Percentiles rank a stretch among this genome's conserved stretches.
phyloP scores from a whole-genome alignment of 2,888 invertebrate species.

The Neuroscelio doddi region DNA sequence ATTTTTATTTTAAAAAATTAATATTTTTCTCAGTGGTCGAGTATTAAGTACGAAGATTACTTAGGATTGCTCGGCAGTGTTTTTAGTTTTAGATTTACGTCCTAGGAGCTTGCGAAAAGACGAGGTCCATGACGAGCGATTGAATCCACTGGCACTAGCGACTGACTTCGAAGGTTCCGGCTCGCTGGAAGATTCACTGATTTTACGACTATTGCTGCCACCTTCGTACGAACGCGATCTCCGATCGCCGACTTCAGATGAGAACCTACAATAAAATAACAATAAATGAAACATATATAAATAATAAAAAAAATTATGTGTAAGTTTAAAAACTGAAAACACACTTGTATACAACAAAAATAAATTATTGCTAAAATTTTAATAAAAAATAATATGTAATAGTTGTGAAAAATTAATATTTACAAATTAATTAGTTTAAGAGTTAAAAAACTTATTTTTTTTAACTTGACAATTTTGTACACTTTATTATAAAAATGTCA shows the following conservation, averaged over 20 bases:
- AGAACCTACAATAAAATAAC: conserved; percentile 58
- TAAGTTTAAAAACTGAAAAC: no score
- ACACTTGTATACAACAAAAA: no score
- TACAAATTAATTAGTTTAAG: no score
- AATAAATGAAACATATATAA: no score
- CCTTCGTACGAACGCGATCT: conserved; percentile 67
- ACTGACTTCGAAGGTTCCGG: conserved; percentile 5
- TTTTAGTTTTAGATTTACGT: conserved; percentile 62
- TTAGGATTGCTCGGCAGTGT: conserved; percentile 51
- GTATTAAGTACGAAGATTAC: conserved; percentile 1
- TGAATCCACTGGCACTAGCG: conserved; percentile 69
- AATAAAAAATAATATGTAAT: no score
- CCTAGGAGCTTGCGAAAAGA: conserved; percentile 75
- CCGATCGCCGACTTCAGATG: conserved; percentile 68
- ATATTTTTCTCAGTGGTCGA: neutral
- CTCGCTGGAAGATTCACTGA: conserved; percentile 60
- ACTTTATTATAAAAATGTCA: no score
- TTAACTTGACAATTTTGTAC: no score
- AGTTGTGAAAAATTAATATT: no score
- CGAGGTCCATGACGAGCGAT: conserved; percentile 76
- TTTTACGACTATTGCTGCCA: conserved; percentile 58
- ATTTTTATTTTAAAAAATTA: no score
- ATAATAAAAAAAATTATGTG: no score
- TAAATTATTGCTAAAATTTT: no score
- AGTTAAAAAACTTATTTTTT: no score